These are phyloP conservation scores for Drosophila emarginata DNA, from an alignment of 2,888 invertebrate species.

Conservation along the genomic window DNA sequence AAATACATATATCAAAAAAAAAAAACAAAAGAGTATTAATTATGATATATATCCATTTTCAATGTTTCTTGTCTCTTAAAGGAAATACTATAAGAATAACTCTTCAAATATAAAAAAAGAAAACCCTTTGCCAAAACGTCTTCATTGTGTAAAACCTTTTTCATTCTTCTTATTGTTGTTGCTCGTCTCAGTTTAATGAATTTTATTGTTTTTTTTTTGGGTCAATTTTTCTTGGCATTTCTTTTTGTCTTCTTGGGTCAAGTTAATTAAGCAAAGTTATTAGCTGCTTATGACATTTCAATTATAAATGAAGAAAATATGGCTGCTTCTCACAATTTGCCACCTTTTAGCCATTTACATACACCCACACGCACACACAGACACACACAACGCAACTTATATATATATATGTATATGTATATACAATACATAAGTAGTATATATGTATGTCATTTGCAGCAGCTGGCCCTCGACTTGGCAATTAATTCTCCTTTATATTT, in stretches of 20 bases:
- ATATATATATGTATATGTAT: no score
- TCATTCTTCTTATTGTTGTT: background rate
- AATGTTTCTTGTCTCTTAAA: background rate
- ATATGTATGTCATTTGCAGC: background rate
- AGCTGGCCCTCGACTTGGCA: background rate
- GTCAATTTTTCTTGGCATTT: background rate
- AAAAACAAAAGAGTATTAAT: background rate
- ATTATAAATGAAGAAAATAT: slow-evolving; percentile 13
- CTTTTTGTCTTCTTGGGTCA: background rate
- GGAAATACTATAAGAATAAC: background rate
- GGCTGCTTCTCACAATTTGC: slow-evolving; percentile 1
- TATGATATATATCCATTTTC: background rate
- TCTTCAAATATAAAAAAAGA: background rate
- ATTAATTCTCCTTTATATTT: background rate
- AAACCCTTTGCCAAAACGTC: background rate
- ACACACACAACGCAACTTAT: background rate
- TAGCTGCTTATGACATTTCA: slow-evolving; percentile 19
- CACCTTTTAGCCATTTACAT: background rate
- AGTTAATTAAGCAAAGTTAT: slow-evolving; percentile 4
- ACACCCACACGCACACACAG: background rate
- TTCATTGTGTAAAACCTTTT: background rate
- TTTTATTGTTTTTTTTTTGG: background rate
- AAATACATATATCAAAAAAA: background rate
- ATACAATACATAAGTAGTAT: background rate
- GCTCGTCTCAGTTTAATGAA: background rate